Base-by-base conservation (phyloP, 1,140 invertebrate species). In the Rhagoletis zephyria region DNA sequence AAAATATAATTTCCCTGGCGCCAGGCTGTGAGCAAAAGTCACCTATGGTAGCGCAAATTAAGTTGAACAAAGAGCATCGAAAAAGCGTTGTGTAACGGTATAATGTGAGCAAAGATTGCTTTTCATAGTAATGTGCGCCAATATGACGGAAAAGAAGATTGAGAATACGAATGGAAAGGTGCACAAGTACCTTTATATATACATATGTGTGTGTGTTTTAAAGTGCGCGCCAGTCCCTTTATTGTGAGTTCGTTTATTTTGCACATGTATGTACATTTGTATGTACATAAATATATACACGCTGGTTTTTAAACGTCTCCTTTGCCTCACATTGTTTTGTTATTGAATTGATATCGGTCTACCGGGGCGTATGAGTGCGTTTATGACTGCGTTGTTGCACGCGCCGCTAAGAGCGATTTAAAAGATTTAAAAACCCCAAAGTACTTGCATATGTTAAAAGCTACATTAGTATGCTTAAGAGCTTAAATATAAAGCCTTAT, bases 1-100 rank as follows among this genome's bases (percentile, higher is more conserved):
- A 81, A 81, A 56, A 56, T 81, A n/a, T 81, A 81, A 81, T 81
- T 81, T 81, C 48, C 74, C 74, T 56, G 48, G 74, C 74, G 74
- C 74, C 74, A 81, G 45, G 48, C 74, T 81, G 74, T 81, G 48
- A 81, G 74, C 74, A 56, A 42, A 19, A 81, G 19, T 81, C 19
- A 56, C 67, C 74, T 81, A 12, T 48, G 48, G 12, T 48, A n/a
- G 7, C n/a, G 12, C 1, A 56, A 56, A 4, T 51, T 45, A 30
- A 59, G 56, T 81, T 45, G 42, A 14, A 7, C n/a, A 6, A 30
- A 19, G n/a, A n/a, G 48, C 48, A 12, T 5, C 10, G 56, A 14
- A 48, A 45, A 81, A 56, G 10, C 74, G 51, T 81, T n/a, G 48
- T 42, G n/a, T 9, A 56, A 1, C 9, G 7, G 19, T 30, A 81